Base-by-base conservation (phyloP, 53 echinoderm and acorn worm genomes). In the Actinopyga echinites region DNA sequence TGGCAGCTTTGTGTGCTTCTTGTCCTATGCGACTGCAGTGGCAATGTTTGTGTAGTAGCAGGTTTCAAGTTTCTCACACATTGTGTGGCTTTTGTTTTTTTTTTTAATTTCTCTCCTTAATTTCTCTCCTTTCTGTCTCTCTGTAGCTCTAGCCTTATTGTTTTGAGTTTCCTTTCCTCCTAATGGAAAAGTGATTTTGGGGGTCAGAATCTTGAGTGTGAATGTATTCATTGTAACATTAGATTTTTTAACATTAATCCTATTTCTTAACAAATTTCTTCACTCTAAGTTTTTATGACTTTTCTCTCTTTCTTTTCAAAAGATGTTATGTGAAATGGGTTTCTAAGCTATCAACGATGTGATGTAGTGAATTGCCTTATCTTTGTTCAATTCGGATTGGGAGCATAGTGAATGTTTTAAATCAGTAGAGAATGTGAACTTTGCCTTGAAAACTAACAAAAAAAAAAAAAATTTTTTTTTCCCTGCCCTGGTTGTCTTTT, bases 351-450 rank as follows among this genome's bases (percentile, higher is more conserved):
- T 71, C 71, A 71, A 71, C 42, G 71, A 71, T 71, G 71, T 71
- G 42, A 71, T 71, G 71, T 71, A 71, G 71, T 71, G 71, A 71
- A 71, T 71, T 71, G 71, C 71, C 71, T 71, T 71, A 40, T 71
- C 42, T 71, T 71, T 71, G 71, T 43, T 42, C 43, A 42, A 71
- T 71, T 71, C 71, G 44, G 38, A 42, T 71, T 71, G 71, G 49
- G 71, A 71, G 71, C 71, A 71, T 68, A 34, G 38, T 63, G 63
- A 30, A 63, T 63, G 8, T 28, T 15, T 63, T 22, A 6, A 31
- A 30, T 28, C 24, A 25, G 28, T 28, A 30, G 19, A 30, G 63
- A 30, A 71, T 68, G 40, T 68, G 34, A 63, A 68, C 38, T 71
- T 71, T 71, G 71, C 71, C 71, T 71, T 71, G 71, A 71, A 71